Conservation (phyloP, 2,888 invertebrate species). For the Himalopsyche tibetana region DNA sequence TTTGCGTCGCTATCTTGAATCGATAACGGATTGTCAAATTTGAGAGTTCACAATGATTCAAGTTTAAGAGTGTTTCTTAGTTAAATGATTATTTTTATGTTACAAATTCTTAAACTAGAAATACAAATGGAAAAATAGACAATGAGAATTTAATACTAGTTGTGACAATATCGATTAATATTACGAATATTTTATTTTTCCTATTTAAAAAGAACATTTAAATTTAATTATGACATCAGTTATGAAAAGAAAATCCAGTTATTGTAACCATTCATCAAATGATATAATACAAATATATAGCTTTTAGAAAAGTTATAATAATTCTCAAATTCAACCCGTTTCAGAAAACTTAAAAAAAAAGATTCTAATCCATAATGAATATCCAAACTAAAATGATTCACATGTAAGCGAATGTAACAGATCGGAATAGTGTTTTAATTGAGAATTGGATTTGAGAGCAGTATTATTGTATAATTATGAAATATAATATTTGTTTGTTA, state of each 20-base stretch:
- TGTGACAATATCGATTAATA: conserved; percentile 42
- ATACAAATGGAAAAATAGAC: conserved; percentile 54
- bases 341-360: too few species aligned
- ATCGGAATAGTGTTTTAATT: too few species aligned
- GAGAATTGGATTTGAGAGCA: too few species aligned
- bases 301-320: background rate
- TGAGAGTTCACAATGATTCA: conserved; percentile 26
- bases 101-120: conserved; percentile 44
- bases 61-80: conserved; percentile 29
- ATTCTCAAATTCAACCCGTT: too few species aligned
- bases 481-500: too few species aligned
- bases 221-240: background rate
- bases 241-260: background rate
- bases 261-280: background rate
- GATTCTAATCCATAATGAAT: too few species aligned
- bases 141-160: conserved; percentile 45
- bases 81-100: conserved; percentile 1
- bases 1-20: conserved; percentile 19
- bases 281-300: background rate
- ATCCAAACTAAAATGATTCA: too few species aligned
- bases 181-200: conserved; percentile 8
- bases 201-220: background rate
- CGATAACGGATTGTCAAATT: conserved; percentile 21
- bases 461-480: too few species aligned
- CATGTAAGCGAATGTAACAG: too few species aligned